A percentile compares a stretch with the other conserved stretches of the same genome.
phyloP scores from a whole-genome alignment of 2,888 invertebrate species.

The Agrilus mali region DNA sequence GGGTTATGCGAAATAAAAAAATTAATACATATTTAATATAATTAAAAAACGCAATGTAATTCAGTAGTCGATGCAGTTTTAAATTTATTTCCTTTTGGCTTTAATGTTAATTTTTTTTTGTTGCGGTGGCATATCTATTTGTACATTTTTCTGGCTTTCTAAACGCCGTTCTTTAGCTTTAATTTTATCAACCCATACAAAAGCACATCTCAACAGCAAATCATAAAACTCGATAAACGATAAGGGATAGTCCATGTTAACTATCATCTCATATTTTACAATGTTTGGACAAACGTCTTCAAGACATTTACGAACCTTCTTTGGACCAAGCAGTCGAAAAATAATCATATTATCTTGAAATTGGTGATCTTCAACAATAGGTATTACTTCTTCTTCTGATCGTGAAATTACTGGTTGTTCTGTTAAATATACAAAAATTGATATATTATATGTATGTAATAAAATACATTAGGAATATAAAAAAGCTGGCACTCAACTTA shows the following conservation, averaged over 20 bases:
- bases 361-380: not conserved
- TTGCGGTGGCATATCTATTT: not conserved
- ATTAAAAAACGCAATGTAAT: not conserved
- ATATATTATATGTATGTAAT: too few relatives aligned
- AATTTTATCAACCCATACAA: constrained; percentile 4
- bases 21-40: too few relatives aligned
- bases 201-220: constrained; percentile 35
- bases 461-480: too few relatives aligned
- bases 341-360: not conserved
- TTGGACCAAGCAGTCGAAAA: constrained; percentile 18
- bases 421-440: too few relatives aligned
- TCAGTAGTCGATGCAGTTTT: not conserved
- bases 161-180: constrained; percentile 2
- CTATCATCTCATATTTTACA: constrained; percentile 27
- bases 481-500: too few relatives aligned
- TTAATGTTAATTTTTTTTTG: not conserved
- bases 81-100: constrained; percentile 1
- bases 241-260: constrained; percentile 39
- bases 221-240: constrained; percentile 51
- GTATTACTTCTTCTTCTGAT: not conserved
- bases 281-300: constrained; percentile 38
- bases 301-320: constrained; percentile 24
- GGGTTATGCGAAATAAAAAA: too few relatives aligned
- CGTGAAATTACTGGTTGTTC: too few relatives aligned
- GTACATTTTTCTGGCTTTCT: not conserved